Conservation (phyloP, 2,797 vertebrate genomes). For the Neomorphus geoffroyi region DNA sequence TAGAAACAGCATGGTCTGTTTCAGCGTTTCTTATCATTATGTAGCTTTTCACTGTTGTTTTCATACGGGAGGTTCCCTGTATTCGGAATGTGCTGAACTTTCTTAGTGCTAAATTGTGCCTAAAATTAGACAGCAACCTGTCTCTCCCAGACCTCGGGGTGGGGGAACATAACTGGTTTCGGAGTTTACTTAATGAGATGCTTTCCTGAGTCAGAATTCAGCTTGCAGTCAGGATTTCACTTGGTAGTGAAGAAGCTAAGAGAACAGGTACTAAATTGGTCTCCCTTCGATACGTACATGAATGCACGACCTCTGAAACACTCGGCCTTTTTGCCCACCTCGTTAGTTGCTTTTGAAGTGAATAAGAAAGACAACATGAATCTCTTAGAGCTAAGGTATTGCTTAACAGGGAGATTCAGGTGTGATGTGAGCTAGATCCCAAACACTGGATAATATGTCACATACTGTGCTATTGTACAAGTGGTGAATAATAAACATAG, state of each 20-base stretch:
- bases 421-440: background rate
- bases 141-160: background rate
- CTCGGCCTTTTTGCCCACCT: background rate
- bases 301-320: conserved; percentile 2
- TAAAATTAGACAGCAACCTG: background rate
- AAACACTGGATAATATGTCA: background rate
- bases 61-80: background rate
- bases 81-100: background rate
- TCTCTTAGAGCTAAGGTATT: conserved; percentile 14
- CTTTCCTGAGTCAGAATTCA: background rate
- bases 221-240: background rate
- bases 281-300: conserved; percentile 8
- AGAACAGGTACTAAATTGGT: background rate
- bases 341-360: conserved; percentile 35
- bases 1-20: background rate
- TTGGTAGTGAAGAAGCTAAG: background rate
- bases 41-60: background rate
- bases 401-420: conserved; percentile 9
- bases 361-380: conserved; percentile 21
- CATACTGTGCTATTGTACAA: background rate
- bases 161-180: background rate
- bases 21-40: background rate
- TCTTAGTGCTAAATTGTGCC: background rate
- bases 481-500: conserved; percentile 13
- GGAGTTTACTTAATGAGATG: background rate